Percentiles rank a stretch among this genome's conserved stretches.
These are phyloP conservation scores for Dreissena rostriformis DNA, from an alignment of 1,140 invertebrate species.

Conservation along the genomic window DNA sequence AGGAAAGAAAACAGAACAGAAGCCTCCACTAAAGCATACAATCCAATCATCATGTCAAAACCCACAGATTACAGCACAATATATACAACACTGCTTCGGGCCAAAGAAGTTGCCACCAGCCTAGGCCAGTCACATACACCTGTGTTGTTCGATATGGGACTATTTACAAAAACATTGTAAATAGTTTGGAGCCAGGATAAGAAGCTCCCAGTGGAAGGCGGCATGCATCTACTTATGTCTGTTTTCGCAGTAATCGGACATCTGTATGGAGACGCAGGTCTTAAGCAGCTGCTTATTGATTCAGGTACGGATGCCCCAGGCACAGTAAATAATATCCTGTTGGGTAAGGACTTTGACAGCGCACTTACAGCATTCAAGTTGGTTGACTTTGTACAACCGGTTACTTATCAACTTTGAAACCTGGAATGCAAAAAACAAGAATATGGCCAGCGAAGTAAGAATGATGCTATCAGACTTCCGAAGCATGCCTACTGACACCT, in stretches of 20 bases:
- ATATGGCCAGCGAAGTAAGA: not conserved
- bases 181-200: no score
- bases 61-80: slow-evolving; percentile 21
- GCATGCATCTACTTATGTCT: no score
- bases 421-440: not conserved
- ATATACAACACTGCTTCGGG: slow-evolving; percentile 14
- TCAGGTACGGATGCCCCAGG: slow-evolving; percentile 8
- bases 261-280: slow-evolving; percentile 11
- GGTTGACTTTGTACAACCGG: slow-evolving; percentile 7
- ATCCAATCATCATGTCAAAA: slow-evolving; percentile 34
- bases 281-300: not conserved
- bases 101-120: slow-evolving; percentile 15
- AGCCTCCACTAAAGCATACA: not conserved
- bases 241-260: no score
- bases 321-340: slow-evolving; percentile 6
- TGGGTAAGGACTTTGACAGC: slow-evolving; percentile 44
- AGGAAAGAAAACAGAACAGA: not conserved
- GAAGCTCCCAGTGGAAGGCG: no score
- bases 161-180: slow-evolving; percentile 11
- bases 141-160: slow-evolving; percentile 28
- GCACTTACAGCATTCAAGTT: slow-evolving; percentile 4
- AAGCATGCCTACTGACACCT: not conserved
- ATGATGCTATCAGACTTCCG: not conserved
- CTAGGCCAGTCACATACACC: slow-evolving; percentile 4
- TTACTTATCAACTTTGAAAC: not conserved